Percentiles rank a stretch among this genome's conserved stretches.
phyloP scores from a whole-genome alignment of 2,113 vertebrate genomes.

The Platycercus adscitus region DNA sequence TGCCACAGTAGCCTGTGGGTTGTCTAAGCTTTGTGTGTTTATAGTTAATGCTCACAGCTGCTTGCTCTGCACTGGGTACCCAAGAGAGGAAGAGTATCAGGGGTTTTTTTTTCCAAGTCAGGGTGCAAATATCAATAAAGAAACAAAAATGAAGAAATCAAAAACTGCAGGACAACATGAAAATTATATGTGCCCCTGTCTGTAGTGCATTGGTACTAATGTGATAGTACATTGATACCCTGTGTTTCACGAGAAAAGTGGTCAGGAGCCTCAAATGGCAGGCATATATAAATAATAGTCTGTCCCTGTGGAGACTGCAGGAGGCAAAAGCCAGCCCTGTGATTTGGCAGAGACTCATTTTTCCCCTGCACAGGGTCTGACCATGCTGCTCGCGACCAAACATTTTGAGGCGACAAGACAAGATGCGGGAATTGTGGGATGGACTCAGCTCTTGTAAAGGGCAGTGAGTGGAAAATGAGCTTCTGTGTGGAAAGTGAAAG shows the following conservation, averaged over 20 bases:
- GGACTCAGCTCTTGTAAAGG: background rate
- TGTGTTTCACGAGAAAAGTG: background rate
- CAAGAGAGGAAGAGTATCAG: background rate
- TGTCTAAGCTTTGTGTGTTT: background rate
- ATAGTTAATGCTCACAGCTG: background rate
- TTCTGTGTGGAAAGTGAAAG: background rate
- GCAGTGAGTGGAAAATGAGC: background rate
- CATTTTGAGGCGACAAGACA: background rate
- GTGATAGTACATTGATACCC: too few relatives aligned
- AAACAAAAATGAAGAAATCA: slow-evolving; percentile 6
- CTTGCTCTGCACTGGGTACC: background rate
- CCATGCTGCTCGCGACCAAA: background rate
- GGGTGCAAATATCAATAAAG: background rate
- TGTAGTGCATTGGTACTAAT: background rate
- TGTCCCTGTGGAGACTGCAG: background rate
- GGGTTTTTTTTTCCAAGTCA: background rate
- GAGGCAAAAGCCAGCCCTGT: background rate
- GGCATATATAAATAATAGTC: background rate
- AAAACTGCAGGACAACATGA: background rate
- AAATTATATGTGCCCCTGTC: background rate
- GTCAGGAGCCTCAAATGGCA: background rate
- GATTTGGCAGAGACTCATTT: background rate
- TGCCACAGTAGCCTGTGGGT: background rate
- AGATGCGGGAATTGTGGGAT: background rate
- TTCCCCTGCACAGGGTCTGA: background rate